Percentiles rank a stretch among this genome's conserved stretches.
Conservation (phyloP, 2,113 vertebrate genomes). For the Gavialis gangeticus region DNA sequence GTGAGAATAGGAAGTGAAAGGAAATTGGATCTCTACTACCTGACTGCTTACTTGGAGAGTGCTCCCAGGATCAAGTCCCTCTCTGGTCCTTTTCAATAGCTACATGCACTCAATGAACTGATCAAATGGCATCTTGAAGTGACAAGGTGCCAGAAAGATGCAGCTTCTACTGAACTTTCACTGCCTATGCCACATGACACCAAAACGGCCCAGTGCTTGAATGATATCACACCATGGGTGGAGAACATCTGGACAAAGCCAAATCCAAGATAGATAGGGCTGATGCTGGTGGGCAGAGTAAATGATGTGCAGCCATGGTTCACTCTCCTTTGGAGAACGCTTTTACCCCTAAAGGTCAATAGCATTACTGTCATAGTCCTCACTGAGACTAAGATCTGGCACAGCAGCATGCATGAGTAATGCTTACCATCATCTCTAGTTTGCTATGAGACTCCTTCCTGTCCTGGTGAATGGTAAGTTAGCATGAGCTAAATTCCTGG, state of each 20-base stretch:
- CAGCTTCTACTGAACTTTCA: background rate
- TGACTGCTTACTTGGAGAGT: too few species aligned
- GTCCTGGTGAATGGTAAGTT: background rate
- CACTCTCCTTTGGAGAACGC: background rate
- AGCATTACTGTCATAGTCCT: background rate
- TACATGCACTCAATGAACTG: background rate
- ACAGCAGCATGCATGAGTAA: background rate
- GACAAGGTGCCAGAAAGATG: rapidly evolving
- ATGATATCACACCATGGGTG: background rate
- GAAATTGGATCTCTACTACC: too few species aligned
- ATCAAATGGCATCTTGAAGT: background rate
- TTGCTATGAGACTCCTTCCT: background rate
- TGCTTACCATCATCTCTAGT: background rate
- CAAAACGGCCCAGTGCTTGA: background rate
- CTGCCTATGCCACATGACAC: background rate
- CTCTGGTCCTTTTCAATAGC: background rate
- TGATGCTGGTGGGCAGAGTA: background rate
- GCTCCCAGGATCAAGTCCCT: too few species aligned
- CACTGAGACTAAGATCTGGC: background rate
- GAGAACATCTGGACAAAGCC: background rate
- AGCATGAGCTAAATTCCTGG: background rate
- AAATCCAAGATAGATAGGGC: rapidly evolving
- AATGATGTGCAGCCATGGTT: rapidly evolving
- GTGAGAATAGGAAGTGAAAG: too few species aligned
- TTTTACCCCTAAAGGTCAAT: background rate